Conservation (phyloP, 1,140 invertebrate species). For the Pseudomyrmex cubaensis region DNA sequence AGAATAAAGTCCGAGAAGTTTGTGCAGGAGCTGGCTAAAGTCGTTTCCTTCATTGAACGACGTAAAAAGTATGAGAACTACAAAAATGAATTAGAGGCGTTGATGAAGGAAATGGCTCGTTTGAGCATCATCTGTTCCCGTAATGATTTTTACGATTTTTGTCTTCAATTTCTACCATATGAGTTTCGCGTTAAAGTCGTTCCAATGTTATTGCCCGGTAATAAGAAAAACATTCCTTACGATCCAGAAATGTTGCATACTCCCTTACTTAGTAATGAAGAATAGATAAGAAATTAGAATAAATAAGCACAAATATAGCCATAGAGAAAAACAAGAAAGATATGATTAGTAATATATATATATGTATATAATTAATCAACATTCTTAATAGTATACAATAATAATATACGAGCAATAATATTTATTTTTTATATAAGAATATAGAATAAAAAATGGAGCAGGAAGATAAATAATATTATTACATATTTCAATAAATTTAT, state of each 20-base stretch:
- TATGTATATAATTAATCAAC: no score
- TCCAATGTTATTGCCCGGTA: slow-evolving; percentile 78
- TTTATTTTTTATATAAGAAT: no score
- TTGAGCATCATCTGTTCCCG: slow-evolving; percentile 72
- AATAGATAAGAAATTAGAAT: not conserved
- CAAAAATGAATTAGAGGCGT: slow-evolving; percentile 52
- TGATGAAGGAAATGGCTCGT: slow-evolving; percentile 77
- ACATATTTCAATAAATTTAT: no score
- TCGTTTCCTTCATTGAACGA: slow-evolving; percentile 54
- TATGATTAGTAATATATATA: no score
- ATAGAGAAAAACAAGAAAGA: not conserved
- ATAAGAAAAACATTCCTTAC: slow-evolving; percentile 75
- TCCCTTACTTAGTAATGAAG: slow-evolving; percentile 61
- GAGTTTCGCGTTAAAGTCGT: slow-evolving; percentile 75
- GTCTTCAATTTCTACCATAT: slow-evolving; percentile 77
- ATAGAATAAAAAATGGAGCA: no score
- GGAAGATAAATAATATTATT: no score
- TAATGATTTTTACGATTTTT: slow-evolving; percentile 79
- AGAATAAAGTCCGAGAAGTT: slow-evolving; percentile 77
- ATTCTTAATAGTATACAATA: no score
- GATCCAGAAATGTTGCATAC: slow-evolving; percentile 59
- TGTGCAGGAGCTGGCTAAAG: slow-evolving; percentile 60
- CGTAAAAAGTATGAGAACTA: slow-evolving; percentile 74
- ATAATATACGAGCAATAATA: no score
- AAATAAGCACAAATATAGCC: not conserved